Percentiles rank a stretch among this genome's conserved stretches.
Conservation (phyloP, 2,797 vertebrate genomes). For the Sphenodon punctatus region DNA sequence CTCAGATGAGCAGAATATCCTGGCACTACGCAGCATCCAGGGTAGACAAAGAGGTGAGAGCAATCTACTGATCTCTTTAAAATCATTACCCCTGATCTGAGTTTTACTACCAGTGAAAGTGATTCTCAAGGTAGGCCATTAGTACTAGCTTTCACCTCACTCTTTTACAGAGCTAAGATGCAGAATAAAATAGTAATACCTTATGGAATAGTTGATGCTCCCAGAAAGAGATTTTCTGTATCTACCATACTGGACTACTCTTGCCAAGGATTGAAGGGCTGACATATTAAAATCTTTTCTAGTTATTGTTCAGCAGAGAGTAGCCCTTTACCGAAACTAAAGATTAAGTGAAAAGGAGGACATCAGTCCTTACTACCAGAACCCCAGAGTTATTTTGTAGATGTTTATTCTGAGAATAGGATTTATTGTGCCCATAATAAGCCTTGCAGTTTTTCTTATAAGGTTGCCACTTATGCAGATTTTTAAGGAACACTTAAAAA, state of each 20-base stretch:
- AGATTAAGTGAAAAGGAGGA: background rate
- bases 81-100: background rate
- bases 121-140: accelerated
- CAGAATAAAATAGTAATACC: background rate
- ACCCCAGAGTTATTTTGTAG: background rate
- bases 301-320: too few relatives aligned
- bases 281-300: background rate
- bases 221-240: background rate
- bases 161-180: background rate
- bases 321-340: background rate
- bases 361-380: background rate
- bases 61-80: background rate
- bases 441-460: background rate
- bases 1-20: conserved; percentile 95
- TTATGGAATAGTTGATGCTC: background rate
- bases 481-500: too few relatives aligned
- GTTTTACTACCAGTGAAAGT: accelerated
- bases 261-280: background rate
- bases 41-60: conserved; percentile 90
- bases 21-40: conserved; percentile 95
- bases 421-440: background rate
- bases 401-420: conserved; percentile 5
- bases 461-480: too few relatives aligned
- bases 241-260: background rate
- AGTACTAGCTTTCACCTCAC: background rate